Evolutionary conservation across 2,888 invertebrate genomes (phyloP).

Genomic region (Allacma fusca): DNA sequence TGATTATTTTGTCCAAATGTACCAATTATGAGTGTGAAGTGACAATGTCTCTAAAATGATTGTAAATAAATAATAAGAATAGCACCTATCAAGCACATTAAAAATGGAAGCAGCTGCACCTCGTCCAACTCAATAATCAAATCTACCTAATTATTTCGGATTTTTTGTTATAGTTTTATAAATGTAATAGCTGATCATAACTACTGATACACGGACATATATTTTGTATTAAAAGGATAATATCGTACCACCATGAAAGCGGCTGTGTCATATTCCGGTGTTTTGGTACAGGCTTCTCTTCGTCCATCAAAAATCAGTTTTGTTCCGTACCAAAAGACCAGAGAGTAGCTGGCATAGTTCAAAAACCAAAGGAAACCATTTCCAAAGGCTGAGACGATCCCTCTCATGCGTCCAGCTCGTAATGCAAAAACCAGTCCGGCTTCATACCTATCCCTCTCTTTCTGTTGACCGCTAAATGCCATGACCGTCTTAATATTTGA

Average conservation of each 20-base stretch:
- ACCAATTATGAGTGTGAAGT: too few relatives aligned
- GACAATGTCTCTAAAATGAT: too few relatives aligned
- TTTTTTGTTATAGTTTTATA: too few relatives aligned
- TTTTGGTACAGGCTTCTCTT: conserved; percentile 63
- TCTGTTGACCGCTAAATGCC: conserved; percentile 78
- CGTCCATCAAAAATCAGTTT: conserved; percentile 30
- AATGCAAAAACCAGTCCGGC: conserved; percentile 16
- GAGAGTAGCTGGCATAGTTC: conserved; percentile 77
- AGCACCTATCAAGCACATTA: conserved; percentile 26
- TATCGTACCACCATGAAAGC: conserved; percentile 27
- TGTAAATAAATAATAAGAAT: too few relatives aligned
- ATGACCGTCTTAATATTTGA: too few relatives aligned
- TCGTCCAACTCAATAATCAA: not conserved
- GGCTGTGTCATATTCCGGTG: conserved; percentile 27
- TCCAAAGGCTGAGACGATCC: conserved; percentile 28
- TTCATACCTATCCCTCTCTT: conserved; percentile 69
- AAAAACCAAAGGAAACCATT: conserved; percentile 77
- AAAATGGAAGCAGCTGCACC: conserved; percentile 35
- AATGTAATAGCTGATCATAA: too few relatives aligned
- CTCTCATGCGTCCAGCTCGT: conserved; percentile 11
- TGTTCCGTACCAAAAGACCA: conserved; percentile 70
- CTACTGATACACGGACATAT: too few relatives aligned
- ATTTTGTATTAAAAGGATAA: too few relatives aligned
- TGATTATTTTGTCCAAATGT: too few relatives aligned
- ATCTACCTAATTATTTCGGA: too few relatives aligned